Base-by-base conservation (phyloP, 2,888 invertebrate genomes). In the Orthonevra nobilis region DNA sequence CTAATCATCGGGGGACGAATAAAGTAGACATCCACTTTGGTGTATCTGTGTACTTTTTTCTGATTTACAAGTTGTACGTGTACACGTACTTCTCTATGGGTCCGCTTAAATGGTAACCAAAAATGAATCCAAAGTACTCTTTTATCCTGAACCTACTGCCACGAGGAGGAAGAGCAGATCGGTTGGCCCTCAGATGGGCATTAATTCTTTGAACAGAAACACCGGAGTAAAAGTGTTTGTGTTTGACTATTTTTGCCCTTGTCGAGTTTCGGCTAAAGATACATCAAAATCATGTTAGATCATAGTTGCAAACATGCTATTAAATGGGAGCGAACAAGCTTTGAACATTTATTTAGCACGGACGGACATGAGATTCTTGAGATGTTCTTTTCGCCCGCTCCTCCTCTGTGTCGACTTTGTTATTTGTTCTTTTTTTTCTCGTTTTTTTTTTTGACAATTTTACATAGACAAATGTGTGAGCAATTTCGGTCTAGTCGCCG, bases 61-160 rank as follows among this genome's bases (percentile, higher is more conserved):
- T 85, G 85, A 85, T 84, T 84, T 84, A 85, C 85, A 85, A 82
- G 84, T 82, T 85, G 85, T 85, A 84, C 86, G 85, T 85, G 86
- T 83, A 83, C 83, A 82, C n/a, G n/a, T n/a, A n/a, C n/a, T n/a
- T n/a, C 81, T 72, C 60, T 40, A 74, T 66, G 68, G 54, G 44
- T 61, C 68, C 56, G 50, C 50, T 68, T 63, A 20, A 69, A 56
- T 74, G 63, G 63, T 69, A 60, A 69, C 69, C 74, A 46, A 82
- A 83, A 83, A 83, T 82, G 83, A 83, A 83, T 83, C 68, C 50
- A 50, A 81, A 81, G 44, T 32, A 82, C 81, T n/a, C n/a, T 83
- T 83, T 81, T 81, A 60, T 82, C 82, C 66, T 61, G 52, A 30
- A 50, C 17, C 38, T 48, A 30, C 34, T 40, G 30, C 17, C 38